Conservation (phyloP, 2,888 invertebrate genomes). For the Carcina quercana region DNA sequence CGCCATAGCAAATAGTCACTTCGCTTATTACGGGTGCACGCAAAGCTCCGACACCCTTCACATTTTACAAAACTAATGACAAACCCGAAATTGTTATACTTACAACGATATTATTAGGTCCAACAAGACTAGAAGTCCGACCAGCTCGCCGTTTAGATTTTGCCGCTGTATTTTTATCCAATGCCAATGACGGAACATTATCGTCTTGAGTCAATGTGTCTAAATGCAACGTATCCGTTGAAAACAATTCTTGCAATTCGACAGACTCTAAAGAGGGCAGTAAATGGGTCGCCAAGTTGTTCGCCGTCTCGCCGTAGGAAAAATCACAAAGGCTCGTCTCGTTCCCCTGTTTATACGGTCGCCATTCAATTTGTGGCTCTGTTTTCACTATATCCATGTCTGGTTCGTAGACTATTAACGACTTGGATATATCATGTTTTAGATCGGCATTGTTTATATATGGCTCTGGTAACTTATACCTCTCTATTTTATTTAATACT, state of each 20-base stretch:
- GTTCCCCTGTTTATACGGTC: conserved; percentile 31
- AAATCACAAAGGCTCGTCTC: conserved; percentile 49
- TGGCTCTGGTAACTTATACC: conserved; percentile 31
- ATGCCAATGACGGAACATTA: conserved; percentile 13
- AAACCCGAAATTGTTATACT: conserved; percentile 18
- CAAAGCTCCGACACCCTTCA: conserved; percentile 8
- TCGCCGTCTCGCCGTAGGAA: conserved; percentile 45
- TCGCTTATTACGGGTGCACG: too few species aligned
- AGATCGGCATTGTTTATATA: conserved; percentile 24
- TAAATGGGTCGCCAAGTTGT: conserved; percentile 31
- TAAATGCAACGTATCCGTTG: conserved; percentile 32
- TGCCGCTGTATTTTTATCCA: conserved; percentile 24
- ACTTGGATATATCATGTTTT: conserved; percentile 30
- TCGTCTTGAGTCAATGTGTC: conserved; percentile 32
- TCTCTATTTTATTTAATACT: conserved; percentile 25
- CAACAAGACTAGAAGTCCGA: conserved; percentile 33
- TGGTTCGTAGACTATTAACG: conserved; percentile 33
- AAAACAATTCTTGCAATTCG: conserved; percentile 44
- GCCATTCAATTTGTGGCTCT: conserved; percentile 45
- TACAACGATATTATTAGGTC: conserved; percentile 26
- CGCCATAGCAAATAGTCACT: background rate
- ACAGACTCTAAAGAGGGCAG: conserved; percentile 35
- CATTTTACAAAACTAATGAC: background rate
- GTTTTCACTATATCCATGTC: conserved; percentile 43
- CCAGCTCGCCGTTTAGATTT: conserved; percentile 31